These are phyloP conservation scores for Ennomos fuscantarius DNA, from an alignment of 2,888 invertebrate genomes.

Conservation along the genomic window DNA sequence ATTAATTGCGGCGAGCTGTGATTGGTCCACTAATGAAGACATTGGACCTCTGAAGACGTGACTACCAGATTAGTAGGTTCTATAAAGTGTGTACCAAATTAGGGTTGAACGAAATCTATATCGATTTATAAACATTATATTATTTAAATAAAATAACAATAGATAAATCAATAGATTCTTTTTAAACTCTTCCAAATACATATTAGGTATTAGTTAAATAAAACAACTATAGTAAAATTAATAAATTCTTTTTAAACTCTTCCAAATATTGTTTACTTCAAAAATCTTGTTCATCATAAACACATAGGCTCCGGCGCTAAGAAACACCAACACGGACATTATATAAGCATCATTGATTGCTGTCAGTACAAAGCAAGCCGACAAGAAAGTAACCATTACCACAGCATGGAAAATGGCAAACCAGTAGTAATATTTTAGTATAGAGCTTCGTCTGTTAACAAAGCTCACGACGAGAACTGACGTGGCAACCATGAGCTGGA, in stretches of 20 bases:
- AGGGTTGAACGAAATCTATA: too few species aligned
- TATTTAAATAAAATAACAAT: constrained; percentile 9
- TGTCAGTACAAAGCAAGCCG: constrained; percentile 54
- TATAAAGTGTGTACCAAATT: neutral
- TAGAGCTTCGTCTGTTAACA: constrained; percentile 50
- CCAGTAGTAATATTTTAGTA: constrained; percentile 59
- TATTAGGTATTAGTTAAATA: too few species aligned
- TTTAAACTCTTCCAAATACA: constrained; percentile 47
- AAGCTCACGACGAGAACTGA: constrained; percentile 58
- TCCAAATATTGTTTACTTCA: constrained; percentile 48
- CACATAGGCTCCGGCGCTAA: constrained; percentile 51
- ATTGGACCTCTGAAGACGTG: constrained; percentile 31
- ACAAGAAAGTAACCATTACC: constrained; percentile 53
- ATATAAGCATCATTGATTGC: constrained; percentile 48
- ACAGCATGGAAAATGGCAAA: constrained; percentile 60
- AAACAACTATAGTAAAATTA: constrained; percentile 18
- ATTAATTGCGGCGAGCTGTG: constrained; percentile 32
- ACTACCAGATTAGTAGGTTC: constrained; percentile 25
- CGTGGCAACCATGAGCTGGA: constrained; percentile 65
- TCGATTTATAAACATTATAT: neutral
- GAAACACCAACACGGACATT: constrained; percentile 45
- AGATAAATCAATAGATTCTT: constrained; percentile 50
- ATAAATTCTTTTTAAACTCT: constrained; percentile 50
- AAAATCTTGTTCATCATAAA: constrained; percentile 50
- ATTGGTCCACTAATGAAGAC: constrained; percentile 35